Evolutionary conservation across 2,888 invertebrate species (phyloP).

Genomic region (Trypoxylon attenuatum): DNA sequence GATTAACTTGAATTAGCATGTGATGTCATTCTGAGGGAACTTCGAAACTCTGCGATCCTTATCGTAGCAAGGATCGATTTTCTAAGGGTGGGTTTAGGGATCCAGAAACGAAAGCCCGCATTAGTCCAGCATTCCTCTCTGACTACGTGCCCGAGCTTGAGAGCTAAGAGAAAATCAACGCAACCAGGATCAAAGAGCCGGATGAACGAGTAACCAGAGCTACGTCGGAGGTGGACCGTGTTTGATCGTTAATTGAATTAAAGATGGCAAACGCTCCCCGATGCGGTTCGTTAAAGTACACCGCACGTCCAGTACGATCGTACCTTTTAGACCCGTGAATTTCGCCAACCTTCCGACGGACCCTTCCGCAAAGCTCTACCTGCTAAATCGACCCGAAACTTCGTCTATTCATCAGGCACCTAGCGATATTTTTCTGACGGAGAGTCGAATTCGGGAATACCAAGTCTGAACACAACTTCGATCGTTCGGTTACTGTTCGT

Average conservation of each 20-base stretch:
- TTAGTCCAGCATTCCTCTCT: not conserved
- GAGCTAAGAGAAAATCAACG: slow-evolving; percentile 30
- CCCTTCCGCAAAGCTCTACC: not conserved
- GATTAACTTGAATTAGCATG: not conserved
- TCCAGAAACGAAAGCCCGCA: slow-evolving; percentile 11
- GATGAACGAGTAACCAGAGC: slow-evolving; percentile 7
- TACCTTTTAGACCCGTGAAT: slow-evolving; percentile 1
- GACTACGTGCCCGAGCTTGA: slow-evolving; percentile 5
- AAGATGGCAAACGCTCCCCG: slow-evolving; percentile 27
- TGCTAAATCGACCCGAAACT: no score
- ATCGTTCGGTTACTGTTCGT: no score
- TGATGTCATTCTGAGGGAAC: not conserved
- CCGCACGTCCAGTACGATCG: slow-evolving; percentile 25
- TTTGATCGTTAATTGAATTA: slow-evolving; percentile 47
- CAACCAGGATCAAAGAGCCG: slow-evolving; percentile 33
- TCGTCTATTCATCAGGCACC: no score
- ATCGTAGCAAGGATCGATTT: slow-evolving; percentile 17
- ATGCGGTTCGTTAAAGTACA: slow-evolving; percentile 16
- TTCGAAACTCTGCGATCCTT: not conserved
- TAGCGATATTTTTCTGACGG: no score
- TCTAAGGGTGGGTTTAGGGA: not conserved
- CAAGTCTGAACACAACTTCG: no score
- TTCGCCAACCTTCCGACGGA: slow-evolving; percentile 3
- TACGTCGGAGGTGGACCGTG: slow-evolving; percentile 30
- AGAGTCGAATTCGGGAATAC: no score